Percentiles rank a stretch among this genome's conserved stretches.
Conservation (phyloP, 2,888 invertebrate genomes). For the Xiphydria camelus region DNA sequence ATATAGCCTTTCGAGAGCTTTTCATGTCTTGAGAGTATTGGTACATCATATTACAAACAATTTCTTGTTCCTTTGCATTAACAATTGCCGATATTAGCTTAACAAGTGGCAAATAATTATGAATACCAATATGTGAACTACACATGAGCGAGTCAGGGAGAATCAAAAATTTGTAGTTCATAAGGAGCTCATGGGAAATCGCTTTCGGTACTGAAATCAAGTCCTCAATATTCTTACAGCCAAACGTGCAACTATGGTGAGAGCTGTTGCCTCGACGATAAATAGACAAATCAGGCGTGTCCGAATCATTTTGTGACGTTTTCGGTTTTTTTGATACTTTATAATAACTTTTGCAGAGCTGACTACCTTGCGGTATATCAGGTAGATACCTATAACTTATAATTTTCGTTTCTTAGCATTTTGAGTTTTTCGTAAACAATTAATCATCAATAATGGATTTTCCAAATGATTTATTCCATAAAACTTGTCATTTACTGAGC, state of each 20-base stretch:
- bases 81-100: conserved; percentile 3
- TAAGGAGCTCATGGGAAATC: not conserved
- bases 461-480: too few relatives aligned
- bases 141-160: not conserved
- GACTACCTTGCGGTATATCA: too few relatives aligned
- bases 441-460: too few relatives aligned
- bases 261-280: too few relatives aligned
- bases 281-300: too few relatives aligned
- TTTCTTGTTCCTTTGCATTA: not conserved
- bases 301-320: too few relatives aligned
- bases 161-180: conserved; percentile 4
- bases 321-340: too few relatives aligned
- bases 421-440: too few relatives aligned
- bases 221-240: not conserved
- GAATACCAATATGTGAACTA: not conserved
- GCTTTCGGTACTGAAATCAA: conserved; percentile 4
- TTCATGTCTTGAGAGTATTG: not conserved
- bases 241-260: conserved; percentile 7
- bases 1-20: not conserved
- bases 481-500: too few relatives aligned
- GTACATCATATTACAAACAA: conserved; percentile 4
- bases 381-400: too few relatives aligned
- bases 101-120: conserved; percentile 8
- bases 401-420: too few relatives aligned
- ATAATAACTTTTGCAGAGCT: too few relatives aligned